A percentile compares a stretch with the other conserved stretches of the same genome.
Evolutionary conservation across 2,888 invertebrate genomes (phyloP).

Genomic region (Amiota minor): DNA sequence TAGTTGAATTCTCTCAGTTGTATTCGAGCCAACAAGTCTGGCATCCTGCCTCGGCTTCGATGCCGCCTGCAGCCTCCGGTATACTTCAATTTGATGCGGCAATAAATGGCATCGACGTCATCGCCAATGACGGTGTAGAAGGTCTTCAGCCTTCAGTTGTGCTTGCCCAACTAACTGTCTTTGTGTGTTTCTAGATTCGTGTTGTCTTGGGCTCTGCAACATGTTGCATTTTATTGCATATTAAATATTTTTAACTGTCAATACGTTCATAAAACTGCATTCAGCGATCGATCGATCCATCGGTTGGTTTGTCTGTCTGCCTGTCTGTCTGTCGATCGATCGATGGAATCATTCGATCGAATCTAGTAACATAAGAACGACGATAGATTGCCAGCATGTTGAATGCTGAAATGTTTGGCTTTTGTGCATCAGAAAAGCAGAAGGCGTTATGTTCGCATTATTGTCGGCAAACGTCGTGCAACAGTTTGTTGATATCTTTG

Average conservation of each 20-base stretch:
- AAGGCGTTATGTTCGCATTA: constrained; percentile 18
- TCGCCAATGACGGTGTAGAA: neutral
- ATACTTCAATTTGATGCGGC: constrained; percentile 20
- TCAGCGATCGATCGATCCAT: constrained; percentile 19
- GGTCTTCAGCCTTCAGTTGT: neutral
- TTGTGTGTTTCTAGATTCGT: neutral
- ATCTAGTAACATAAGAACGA: neutral
- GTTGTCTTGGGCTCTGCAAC: neutral
- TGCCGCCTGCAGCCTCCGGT: neutral
- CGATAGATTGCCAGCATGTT: neutral
- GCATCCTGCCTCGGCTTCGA: neutral
- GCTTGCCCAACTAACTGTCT: neutral
- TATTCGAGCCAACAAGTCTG: constrained; percentile 16
- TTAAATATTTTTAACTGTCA: constrained; percentile 28
- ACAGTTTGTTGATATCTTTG: no score
- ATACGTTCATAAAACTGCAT: constrained; percentile 27
- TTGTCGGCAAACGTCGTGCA: constrained; percentile 14
- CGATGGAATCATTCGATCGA: constrained; percentile 2
- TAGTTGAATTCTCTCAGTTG: no score
- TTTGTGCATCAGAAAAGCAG: neutral
- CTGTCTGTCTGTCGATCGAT: constrained; percentile 2
- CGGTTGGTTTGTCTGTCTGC: neutral
- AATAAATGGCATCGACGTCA: constrained; percentile 18
- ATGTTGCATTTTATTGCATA: constrained; percentile 29
- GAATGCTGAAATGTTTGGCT: neutral